A percentile compares a stretch with the other conserved stretches of the same genome.
phyloP scores from a whole-genome alignment of 2,113 vertebrate species.

The Eurypyga helias region DNA sequence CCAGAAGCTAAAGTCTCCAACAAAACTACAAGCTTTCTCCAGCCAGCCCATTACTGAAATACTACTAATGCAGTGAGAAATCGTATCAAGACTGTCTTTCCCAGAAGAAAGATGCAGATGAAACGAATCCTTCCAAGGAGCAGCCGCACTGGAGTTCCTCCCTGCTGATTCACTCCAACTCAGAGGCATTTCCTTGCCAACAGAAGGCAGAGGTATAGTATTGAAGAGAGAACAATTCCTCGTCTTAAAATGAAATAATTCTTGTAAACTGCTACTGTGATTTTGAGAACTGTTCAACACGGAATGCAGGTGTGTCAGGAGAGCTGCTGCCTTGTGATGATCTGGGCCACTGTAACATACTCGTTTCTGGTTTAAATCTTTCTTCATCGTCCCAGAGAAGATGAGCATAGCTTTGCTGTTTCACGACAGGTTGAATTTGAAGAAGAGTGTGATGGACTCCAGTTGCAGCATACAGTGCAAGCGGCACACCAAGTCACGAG shows the following conservation, averaged over 20 bases:
- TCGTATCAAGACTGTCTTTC: neutral
- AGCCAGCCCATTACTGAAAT: neutral
- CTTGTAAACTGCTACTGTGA: constrained; percentile 7
- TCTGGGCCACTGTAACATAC: neutral
- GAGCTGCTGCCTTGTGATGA: neutral
- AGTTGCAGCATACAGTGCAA: neutral
- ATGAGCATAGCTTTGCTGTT: neutral
- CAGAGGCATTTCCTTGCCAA: neutral
- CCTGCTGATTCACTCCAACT: neutral
- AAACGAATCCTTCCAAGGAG: neutral
- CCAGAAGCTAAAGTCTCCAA: neutral
- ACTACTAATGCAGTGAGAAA: neutral
- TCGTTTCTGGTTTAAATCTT: neutral
- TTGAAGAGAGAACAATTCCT: neutral
- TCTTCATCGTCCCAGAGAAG: neutral
- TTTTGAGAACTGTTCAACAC: neutral
- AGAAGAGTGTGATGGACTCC: neutral
- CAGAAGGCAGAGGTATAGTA: neutral
- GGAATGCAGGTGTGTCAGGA: neutral
- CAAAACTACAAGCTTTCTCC: neutral
- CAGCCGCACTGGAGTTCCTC: neutral
- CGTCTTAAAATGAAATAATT: neutral
- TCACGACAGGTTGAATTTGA: constrained; percentile 2
- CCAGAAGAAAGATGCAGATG: neutral
- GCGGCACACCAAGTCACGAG: neutral